Percentiles rank a stretch among this genome's conserved stretches.
Evolutionary conservation across 2,113 vertebrate species (phyloP).

Genomic region (Brachionichthys hirsutus): DNA sequence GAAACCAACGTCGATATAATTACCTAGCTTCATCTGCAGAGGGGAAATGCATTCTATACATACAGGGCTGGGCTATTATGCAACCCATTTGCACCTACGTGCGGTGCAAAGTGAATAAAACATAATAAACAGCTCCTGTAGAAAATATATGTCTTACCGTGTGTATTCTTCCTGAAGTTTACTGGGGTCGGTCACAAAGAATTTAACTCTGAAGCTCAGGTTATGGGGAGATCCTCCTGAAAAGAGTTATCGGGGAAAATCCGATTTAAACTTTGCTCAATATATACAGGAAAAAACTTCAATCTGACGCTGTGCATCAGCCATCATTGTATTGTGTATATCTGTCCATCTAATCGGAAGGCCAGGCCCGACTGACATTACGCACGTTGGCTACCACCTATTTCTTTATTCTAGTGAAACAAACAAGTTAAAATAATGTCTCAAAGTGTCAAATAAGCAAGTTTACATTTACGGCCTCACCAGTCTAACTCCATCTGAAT

Average conservation of each 20-base stretch:
- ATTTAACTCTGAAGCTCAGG: constrained; percentile 98
- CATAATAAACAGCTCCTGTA: not conserved
- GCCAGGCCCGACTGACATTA: not conserved
- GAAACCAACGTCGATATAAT: no score
- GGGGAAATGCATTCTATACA: not conserved
- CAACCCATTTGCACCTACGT: no score
- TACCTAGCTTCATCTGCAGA: not conserved
- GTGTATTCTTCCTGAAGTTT: constrained; percentile 99
- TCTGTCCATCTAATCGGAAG: not conserved
- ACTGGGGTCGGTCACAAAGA: constrained; percentile 94
- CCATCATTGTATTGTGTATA: no score
- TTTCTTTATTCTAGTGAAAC: not conserved
- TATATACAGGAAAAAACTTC: no score
- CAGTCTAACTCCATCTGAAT: not conserved
- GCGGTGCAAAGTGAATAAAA: not conserved
- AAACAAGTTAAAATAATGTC: constrained; percentile 1
- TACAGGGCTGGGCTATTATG: not conserved
- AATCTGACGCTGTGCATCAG: no score
- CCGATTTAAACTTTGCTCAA: no score
- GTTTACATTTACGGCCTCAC: not conserved
- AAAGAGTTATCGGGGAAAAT: not conserved
- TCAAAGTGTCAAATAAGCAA: constrained; percentile 12
- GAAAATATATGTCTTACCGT: constrained; percentile 76
- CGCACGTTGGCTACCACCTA: no score
- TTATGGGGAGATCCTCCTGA: constrained; percentile 94